A percentile compares a stretch with the other conserved stretches of the same genome.
phyloP scores from a whole-genome alignment of 2,888 invertebrate genomes.

The Gymnosoma rotundatum region DNA sequence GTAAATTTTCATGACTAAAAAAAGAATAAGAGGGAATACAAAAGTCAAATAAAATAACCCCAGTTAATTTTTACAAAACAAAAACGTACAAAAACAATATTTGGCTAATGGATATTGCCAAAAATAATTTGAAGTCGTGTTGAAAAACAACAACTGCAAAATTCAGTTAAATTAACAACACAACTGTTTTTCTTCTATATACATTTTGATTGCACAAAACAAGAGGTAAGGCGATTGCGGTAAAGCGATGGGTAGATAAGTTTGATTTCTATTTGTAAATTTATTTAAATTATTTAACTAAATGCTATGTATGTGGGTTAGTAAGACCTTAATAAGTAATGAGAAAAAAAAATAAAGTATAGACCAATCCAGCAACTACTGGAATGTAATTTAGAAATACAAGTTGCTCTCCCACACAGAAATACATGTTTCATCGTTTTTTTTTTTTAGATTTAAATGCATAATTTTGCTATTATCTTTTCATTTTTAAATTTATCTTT shows the following conservation, averaged over 20 bases:
- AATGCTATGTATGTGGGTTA: constrained; percentile 45
- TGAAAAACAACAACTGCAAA: constrained; percentile 14
- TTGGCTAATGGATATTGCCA: constrained; percentile 49
- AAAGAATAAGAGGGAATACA: constrained; percentile 20
- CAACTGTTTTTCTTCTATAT: constrained; percentile 14
- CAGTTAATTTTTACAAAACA: constrained; percentile 26
- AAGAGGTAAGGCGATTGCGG: constrained; percentile 36
- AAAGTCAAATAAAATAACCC: constrained; percentile 10
- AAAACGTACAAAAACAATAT: constrained; percentile 1
- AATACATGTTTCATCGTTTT: constrained; percentile 1
- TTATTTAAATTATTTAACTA: constrained; percentile 16
- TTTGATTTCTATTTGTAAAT: constrained; percentile 23
- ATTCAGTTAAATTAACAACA: constrained; percentile 18
- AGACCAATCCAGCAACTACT: constrained; percentile 35
- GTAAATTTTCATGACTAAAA: constrained; percentile 21
- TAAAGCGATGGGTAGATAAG: constrained; percentile 38
- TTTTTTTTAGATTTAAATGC: constrained; percentile 2
- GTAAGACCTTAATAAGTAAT: constrained; percentile 8
- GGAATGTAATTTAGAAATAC: constrained; percentile 13
- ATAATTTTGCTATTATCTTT: neutral
- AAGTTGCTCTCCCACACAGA: constrained; percentile 62
- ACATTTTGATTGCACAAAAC: constrained; percentile 52
- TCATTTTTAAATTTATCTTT: neutral
- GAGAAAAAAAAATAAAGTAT: constrained; percentile 22
- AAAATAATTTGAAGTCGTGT: neutral